A percentile compares a stretch with the other conserved stretches of the same genome.
These are phyloP conservation scores for Zoanthus gigantus DNA, from an alignment of 92 coral and sea anemone genomes.

Conservation along the genomic window DNA sequence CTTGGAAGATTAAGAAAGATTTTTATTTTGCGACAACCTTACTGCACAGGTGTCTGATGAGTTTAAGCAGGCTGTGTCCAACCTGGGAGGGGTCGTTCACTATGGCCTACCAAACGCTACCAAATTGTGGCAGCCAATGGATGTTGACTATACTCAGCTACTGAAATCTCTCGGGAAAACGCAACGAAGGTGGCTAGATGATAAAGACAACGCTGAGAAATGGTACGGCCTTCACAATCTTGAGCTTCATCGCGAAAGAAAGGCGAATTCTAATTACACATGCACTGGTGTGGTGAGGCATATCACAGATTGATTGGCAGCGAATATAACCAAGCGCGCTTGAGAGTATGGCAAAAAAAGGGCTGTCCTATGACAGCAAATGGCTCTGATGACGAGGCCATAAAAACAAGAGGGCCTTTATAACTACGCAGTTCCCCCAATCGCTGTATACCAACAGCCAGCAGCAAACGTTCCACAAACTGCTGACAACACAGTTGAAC, in stretches of 20 bases:
- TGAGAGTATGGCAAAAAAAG: constrained; percentile 57
- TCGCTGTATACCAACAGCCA: constrained; percentile 45
- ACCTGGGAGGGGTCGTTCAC: constrained; percentile 55
- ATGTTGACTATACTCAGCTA: constrained; percentile 58
- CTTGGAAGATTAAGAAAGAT: constrained; percentile 16
- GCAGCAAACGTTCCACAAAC: constrained; percentile 56
- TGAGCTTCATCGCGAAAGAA: constrained; percentile 56
- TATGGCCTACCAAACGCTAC: constrained; percentile 59
- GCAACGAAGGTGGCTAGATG: constrained; percentile 60
- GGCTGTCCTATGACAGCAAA: constrained; percentile 52
- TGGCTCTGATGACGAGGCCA: constrained; percentile 55
- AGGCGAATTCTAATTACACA: constrained; percentile 52
- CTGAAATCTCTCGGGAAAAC: constrained; percentile 59
- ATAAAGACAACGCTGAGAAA: constrained; percentile 62
- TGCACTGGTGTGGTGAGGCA: constrained; percentile 43
- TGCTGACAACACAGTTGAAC: constrained; percentile 42
- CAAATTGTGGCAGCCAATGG: constrained; percentile 62
- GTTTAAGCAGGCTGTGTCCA: constrained; percentile 56
- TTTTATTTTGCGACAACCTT: constrained; percentile 53
- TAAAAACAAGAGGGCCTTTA: constrained; percentile 57
- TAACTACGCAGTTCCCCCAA: constrained; percentile 46
- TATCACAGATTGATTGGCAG: constrained; percentile 43
- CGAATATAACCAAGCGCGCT: constrained; percentile 56
- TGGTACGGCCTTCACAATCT: constrained; percentile 51
- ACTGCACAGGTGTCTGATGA: constrained; percentile 50